Conservation (phyloP, 2,113 vertebrate species). For the Gila orcuttii region DNA sequence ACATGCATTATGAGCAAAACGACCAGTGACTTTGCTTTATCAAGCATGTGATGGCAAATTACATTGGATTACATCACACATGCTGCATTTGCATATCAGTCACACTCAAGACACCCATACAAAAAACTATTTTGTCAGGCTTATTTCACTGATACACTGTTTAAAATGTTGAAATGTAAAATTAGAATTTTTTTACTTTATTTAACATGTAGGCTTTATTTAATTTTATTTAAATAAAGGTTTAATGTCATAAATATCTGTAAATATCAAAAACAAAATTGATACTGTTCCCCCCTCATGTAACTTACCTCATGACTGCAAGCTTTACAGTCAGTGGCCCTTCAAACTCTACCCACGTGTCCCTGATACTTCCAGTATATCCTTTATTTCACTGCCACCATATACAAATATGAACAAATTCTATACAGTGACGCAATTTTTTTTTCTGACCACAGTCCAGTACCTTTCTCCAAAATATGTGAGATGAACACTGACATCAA, state of each 20-base stretch:
- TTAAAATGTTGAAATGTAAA: background rate
- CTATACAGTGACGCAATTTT: slow-evolving; percentile 76
- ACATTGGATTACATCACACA: slow-evolving; percentile 21
- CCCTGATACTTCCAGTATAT: slow-evolving; percentile 71
- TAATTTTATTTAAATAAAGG: slow-evolving; percentile 14
- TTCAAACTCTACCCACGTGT: slow-evolving; percentile 66
- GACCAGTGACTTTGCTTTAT: background rate
- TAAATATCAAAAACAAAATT: background rate
- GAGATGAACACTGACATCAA: slow-evolving; percentile 75
- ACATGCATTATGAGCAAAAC: slow-evolving; percentile 40
- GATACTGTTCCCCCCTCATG: background rate
- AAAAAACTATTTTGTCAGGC: background rate
- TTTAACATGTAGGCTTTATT: background rate
- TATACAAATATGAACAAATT: slow-evolving; percentile 79
- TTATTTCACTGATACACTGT: slow-evolving; percentile 1
- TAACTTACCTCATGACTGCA: slow-evolving; percentile 53
- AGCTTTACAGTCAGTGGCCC: slow-evolving; percentile 1
- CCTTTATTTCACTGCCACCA: slow-evolving; percentile 80
- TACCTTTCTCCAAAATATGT: slow-evolving; percentile 70
- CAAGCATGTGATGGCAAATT: slow-evolving; percentile 29
- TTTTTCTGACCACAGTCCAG: slow-evolving; percentile 72
- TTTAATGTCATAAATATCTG: background rate
- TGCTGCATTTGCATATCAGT: slow-evolving; percentile 23
- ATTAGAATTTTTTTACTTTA: background rate
- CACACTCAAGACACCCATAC: background rate